These are phyloP conservation scores for Xenopus borealis DNA, from an alignment of 2,113 vertebrate genomes.

Conservation along the genomic window DNA sequence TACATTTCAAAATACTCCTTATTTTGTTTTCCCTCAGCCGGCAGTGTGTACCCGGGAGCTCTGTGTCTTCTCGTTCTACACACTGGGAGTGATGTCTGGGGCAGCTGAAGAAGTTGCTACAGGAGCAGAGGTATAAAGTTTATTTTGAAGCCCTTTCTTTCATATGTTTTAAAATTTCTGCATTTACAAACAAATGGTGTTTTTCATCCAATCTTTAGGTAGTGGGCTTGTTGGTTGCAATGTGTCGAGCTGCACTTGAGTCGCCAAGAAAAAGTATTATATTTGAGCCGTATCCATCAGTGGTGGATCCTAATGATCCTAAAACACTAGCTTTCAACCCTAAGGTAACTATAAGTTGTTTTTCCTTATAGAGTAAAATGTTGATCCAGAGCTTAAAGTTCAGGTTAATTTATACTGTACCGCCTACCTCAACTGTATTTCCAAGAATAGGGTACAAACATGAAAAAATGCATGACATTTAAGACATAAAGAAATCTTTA, in stretches of 20 bases:
- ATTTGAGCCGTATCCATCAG: conserved; percentile 96
- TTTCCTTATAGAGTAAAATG: no score
- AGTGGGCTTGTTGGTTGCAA: conserved; percentile 93
- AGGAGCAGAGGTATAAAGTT: conserved; percentile 83
- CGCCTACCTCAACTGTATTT: no score
- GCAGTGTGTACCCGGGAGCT: conserved; percentile 96
- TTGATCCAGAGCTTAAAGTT: no score
- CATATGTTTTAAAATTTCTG: background rate
- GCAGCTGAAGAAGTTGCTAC: conserved; percentile 97
- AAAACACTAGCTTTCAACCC: conserved; percentile 98
- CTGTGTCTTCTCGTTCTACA: conserved; percentile 98
- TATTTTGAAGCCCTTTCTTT: background rate
- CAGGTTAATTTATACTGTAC: no score
- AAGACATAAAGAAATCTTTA: no score
- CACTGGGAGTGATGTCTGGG: conserved; percentile 96
- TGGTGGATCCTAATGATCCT: conserved; percentile 96
- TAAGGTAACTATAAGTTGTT: conserved; percentile 72
- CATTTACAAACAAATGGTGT: background rate
- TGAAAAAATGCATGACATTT: no score
- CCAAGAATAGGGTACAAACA: no score
- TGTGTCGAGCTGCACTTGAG: conserved; percentile 95
- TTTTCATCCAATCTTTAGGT: conserved; percentile 66
- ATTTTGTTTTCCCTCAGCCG: conserved; percentile 62
- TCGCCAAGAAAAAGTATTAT: conserved; percentile 98
- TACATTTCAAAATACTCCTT: background rate